These are phyloP conservation scores for Proales similis DNA, from an alignment of 1,140 invertebrate genomes.

Conservation along the genomic window DNA sequence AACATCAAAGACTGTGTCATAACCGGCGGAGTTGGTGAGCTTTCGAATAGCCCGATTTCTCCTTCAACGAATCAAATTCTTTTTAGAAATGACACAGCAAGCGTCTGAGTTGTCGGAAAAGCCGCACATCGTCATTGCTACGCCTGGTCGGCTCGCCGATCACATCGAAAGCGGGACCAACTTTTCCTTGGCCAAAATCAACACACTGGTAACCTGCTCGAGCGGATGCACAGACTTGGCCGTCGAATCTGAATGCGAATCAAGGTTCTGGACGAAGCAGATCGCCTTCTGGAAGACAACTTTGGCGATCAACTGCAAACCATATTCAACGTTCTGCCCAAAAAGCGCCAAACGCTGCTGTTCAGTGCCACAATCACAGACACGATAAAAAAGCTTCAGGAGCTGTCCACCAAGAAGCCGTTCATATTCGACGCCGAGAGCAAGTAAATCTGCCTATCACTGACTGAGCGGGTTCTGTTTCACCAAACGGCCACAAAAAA, in stretches of 20 bases:
- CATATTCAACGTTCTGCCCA: constrained; percentile 49
- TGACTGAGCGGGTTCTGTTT: constrained; percentile 11
- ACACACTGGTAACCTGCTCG: constrained; percentile 47
- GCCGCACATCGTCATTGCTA: constrained; percentile 53
- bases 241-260: too few relatives aligned
- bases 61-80: constrained; percentile 39
- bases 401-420: constrained; percentile 46
- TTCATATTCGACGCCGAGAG: constrained; percentile 48
- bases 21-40: constrained; percentile 50
- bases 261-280: constrained; percentile 53
- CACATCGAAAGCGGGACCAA: constrained; percentile 50
- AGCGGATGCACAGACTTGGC: too few relatives aligned
- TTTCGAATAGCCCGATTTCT: constrained; percentile 41
- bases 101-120: constrained; percentile 47
- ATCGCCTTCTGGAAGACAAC: constrained; percentile 52
- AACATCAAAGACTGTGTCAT: constrained; percentile 47
- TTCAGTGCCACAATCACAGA: constrained; percentile 54
- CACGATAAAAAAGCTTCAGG: constrained; percentile 45
- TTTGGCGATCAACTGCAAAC: constrained; percentile 51
- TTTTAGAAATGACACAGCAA: constrained; percentile 52
- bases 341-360: constrained; percentile 51
- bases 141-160: constrained; percentile 53
- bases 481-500: background rate
- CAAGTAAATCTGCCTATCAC: constrained; percentile 41
- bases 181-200: constrained; percentile 49